phyloP scores from a whole-genome alignment of 2,888 invertebrate species.

The Stenoptilia bipunctidactyla region DNA sequence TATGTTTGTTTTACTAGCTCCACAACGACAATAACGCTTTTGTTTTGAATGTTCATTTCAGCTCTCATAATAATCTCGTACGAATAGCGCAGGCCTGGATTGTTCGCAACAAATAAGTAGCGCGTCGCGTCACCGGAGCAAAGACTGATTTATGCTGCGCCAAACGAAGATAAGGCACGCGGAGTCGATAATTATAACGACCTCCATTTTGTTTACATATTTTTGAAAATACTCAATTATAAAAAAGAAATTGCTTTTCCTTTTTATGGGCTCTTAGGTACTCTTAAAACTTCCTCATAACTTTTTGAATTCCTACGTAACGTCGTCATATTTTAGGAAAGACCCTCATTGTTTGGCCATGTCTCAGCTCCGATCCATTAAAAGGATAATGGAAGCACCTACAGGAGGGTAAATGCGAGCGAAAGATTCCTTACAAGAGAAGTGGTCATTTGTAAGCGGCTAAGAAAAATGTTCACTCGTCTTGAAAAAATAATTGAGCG shows the following conservation, averaged over 20 bases:
- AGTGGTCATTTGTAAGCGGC: conserved; percentile 62
- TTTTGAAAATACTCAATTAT: too few relatives aligned
- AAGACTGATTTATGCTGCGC: conserved; percentile 8
- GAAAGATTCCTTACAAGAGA: conserved; percentile 48
- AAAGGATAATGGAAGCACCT: conserved; percentile 56
- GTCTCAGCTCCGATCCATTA: conserved; percentile 53
- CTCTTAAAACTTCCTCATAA: too few relatives aligned
- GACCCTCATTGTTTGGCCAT: conserved; percentile 46
- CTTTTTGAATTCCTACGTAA: too few relatives aligned
- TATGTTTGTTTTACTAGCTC: conserved; percentile 39
- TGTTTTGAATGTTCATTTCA: conserved; percentile 41
- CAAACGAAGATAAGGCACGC: not conserved
- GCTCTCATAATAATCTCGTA: conserved; percentile 36
- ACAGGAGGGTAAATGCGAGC: conserved; percentile 43
- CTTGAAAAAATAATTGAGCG: conserved; percentile 55
- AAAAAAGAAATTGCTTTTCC: too few relatives aligned
- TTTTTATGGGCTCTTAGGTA: too few relatives aligned
- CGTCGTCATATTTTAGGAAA: conserved; percentile 20
- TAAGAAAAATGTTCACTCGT: conserved; percentile 57
- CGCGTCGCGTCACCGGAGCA: conserved; percentile 1
- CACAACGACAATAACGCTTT: conserved; percentile 38
- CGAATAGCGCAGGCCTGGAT: conserved; percentile 3
- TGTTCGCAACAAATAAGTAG: conserved; percentile 5
- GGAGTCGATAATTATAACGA: not conserved
- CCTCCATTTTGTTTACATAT: not conserved